Conservation (phyloP, 2,113 vertebrate species). For the Myocastor coypus region DNA sequence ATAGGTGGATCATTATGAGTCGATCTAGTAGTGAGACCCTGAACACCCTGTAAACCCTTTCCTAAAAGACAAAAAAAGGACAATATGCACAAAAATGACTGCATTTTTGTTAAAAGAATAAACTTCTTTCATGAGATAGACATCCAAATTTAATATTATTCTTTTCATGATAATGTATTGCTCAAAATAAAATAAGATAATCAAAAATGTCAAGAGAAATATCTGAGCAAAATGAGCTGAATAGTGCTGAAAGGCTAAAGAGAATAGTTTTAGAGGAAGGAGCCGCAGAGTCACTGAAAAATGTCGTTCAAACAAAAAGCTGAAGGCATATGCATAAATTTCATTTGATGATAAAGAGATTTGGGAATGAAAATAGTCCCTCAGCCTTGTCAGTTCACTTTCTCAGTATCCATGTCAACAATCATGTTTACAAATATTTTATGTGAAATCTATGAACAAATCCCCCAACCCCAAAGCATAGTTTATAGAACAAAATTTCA, state of each 20-base stretch:
- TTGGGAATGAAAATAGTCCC: background rate
- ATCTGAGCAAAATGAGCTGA: background rate
- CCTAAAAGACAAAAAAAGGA: no score
- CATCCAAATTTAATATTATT: background rate
- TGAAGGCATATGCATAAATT: background rate
- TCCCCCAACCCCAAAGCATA: fast-evolving
- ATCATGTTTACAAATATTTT: background rate
- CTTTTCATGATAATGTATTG: background rate
- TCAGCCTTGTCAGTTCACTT: background rate
- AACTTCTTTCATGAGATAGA: background rate
- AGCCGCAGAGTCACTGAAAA: background rate
- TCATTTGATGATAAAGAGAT: background rate
- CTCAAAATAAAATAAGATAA: background rate
- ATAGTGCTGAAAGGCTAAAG: background rate
- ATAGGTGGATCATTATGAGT: no score
- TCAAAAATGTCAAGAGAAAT: background rate
- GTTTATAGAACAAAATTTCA: background rate
- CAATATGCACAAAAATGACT: background rate
- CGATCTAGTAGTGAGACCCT: no score
- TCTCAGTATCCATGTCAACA: background rate
- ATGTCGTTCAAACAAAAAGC: background rate
- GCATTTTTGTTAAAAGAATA: background rate
- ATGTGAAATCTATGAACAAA: background rate
- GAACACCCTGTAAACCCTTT: no score
- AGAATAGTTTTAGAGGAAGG: background rate